Evolutionary conservation across 2,888 invertebrate species (phyloP).

Genomic region (Eucera pruinosa): DNA sequence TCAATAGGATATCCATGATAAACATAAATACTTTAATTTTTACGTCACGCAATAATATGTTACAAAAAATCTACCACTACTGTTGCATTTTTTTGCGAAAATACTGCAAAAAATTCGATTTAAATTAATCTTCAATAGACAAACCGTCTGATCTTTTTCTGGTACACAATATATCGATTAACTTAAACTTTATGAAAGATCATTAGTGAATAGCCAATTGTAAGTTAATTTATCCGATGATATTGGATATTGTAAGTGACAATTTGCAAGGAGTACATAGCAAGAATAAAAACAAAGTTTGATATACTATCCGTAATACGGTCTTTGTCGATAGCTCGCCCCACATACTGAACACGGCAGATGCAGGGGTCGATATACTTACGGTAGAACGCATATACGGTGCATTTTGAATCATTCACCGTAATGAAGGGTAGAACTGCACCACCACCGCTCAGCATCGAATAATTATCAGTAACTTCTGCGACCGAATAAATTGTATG

Average conservation of each 20-base stretch:
- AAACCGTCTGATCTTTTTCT: too few relatives aligned
- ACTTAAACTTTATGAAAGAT: background rate
- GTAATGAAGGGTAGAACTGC: conserved; percentile 19
- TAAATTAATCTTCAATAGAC: too few relatives aligned
- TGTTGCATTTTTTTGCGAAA: too few relatives aligned
- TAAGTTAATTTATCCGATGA: background rate
- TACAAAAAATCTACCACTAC: too few relatives aligned
- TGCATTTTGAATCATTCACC: conserved; percentile 28
- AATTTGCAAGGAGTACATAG: conserved; percentile 8
- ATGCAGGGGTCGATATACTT: conserved; percentile 44
- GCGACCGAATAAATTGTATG: conserved; percentile 8
- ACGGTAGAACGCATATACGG: conserved; percentile 20
- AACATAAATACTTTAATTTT: too few relatives aligned
- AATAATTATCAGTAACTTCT: conserved; percentile 28
- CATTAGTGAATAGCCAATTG: background rate
- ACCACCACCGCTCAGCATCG: background rate
- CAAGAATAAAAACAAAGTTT: conserved; percentile 35
- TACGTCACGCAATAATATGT: too few relatives aligned
- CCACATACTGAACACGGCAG: conserved; percentile 40
- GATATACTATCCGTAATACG: conserved; percentile 33
- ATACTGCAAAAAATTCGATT: too few relatives aligned
- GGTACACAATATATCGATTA: too few relatives aligned
- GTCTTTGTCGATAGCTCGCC: conserved; percentile 45
- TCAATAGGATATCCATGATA: too few relatives aligned
- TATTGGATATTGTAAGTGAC: background rate